These are phyloP conservation scores for Lindbergichthys nudifrons DNA, from an alignment of 2,797 vertebrate genomes.

Conservation along the genomic window DNA sequence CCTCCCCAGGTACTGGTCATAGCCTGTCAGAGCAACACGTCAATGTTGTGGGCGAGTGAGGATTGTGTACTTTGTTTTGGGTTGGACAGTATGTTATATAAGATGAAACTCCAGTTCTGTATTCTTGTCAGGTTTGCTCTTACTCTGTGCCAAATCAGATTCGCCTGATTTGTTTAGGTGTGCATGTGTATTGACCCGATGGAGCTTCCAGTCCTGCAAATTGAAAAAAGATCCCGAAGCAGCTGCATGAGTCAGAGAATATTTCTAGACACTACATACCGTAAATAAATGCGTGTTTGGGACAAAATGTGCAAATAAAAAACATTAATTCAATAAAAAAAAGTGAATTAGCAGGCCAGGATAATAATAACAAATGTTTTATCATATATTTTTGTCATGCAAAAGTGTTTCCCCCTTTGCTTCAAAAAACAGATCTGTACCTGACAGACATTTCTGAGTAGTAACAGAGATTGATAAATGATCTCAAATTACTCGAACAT, in stretches of 20 bases:
- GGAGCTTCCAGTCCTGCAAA: background rate
- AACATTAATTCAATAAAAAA: background rate
- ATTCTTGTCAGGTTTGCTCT: too few relatives aligned
- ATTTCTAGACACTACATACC: background rate
- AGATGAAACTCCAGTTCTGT: background rate
- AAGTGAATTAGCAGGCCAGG: background rate
- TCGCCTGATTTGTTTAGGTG: background rate
- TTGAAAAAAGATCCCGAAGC: background rate
- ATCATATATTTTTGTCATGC: too few relatives aligned
- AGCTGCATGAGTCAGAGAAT: background rate
- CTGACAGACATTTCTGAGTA: background rate
- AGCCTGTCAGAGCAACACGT: slow-evolving; percentile 37
- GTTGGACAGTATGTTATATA: background rate
- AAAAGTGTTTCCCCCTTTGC: background rate
- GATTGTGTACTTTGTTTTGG: background rate
- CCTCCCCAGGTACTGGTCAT: slow-evolving; percentile 89
- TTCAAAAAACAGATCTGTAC: background rate
- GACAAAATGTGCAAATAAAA: background rate
- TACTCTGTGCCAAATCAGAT: background rate
- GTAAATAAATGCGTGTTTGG: background rate
- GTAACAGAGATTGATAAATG: too few relatives aligned
- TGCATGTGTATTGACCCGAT: background rate
- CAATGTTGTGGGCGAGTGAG: background rate
- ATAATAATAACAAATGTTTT: background rate
- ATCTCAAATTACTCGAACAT: background rate